Evolutionary conservation across 1,140 invertebrate species (phyloP).

Genomic region (Panulirus ornatus): DNA sequence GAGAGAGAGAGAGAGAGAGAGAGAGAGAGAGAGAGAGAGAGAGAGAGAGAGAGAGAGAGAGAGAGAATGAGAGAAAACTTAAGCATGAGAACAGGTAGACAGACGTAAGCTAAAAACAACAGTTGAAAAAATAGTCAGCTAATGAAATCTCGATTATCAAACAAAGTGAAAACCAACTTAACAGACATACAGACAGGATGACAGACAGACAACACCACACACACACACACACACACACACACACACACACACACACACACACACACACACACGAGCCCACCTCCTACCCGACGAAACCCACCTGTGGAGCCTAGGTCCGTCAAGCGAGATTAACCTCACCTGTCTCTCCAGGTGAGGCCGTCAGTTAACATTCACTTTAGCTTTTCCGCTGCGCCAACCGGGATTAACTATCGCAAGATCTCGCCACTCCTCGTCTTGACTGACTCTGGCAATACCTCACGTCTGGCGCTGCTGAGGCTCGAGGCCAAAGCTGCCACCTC

Average conservation of each 20-base stretch:
- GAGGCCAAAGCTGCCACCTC: not conserved
- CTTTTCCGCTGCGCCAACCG: not conserved
- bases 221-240: too few relatives aligned
- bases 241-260: not conserved
- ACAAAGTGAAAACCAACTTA: too few relatives aligned
- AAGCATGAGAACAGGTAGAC: too few relatives aligned
- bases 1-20: not conserved
- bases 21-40: not conserved
- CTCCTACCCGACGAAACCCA: not conserved
- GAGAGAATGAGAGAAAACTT: too few relatives aligned
- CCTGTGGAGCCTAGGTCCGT: not conserved
- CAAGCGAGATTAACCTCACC: not conserved
- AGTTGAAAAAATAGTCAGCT: too few relatives aligned
- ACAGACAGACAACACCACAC: too few relatives aligned
- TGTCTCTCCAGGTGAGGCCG: not conserved
- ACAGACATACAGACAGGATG: too few relatives aligned
- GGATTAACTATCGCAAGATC: not conserved
- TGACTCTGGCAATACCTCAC: conserved; percentile 1
- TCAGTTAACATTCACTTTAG: not conserved
- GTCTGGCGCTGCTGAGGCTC: not conserved
- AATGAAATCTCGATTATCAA: too few relatives aligned
- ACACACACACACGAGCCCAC: not conserved
- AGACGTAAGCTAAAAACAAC: too few relatives aligned
- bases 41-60: not conserved
- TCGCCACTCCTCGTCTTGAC: not conserved